A percentile compares a stretch with the other conserved stretches of the same genome.
phyloP scores from a whole-genome alignment of 1,140 invertebrate species.

The Drosophila hydei region DNA sequence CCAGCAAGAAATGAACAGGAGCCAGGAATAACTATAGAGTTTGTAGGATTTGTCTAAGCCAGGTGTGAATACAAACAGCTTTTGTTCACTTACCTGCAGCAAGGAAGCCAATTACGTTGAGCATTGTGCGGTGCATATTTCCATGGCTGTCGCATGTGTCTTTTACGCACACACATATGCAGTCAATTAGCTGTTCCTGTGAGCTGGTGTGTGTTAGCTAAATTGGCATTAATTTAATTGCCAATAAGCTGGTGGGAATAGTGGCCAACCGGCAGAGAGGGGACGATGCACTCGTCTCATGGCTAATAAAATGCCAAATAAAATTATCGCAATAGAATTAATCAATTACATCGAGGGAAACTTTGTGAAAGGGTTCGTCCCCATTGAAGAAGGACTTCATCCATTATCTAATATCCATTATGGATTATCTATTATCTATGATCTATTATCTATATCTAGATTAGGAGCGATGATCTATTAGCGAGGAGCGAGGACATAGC shows the following conservation, averaged over 20 bases:
- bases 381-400: too few relatives aligned
- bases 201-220: constrained; percentile 37
- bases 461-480: too few relatives aligned
- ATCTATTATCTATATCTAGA: too few relatives aligned
- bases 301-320: constrained; percentile 57
- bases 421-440: too few relatives aligned
- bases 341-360: constrained; percentile 72
- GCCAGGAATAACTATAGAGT: too few relatives aligned
- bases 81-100: neutral
- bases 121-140: constrained; percentile 1
- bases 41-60: too few relatives aligned
- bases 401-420: too few relatives aligned
- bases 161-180: constrained; percentile 34
- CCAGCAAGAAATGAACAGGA: too few relatives aligned
- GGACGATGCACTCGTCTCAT: constrained; percentile 21
- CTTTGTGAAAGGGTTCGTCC: too few relatives aligned
- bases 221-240: constrained; percentile 77
- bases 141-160: neutral
- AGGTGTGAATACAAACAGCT: neutral
- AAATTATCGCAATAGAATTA: constrained; percentile 73
- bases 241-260: constrained; percentile 48
- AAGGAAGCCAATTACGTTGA: neutral
- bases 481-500: too few relatives aligned
- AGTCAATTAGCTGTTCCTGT: constrained; percentile 45
- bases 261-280: neutral